Evolutionary conservation across 2,888 invertebrate species (phyloP), one percentile per base, ranked within the genome.

Genomic region (Brassicogethes aeneus): DNA sequence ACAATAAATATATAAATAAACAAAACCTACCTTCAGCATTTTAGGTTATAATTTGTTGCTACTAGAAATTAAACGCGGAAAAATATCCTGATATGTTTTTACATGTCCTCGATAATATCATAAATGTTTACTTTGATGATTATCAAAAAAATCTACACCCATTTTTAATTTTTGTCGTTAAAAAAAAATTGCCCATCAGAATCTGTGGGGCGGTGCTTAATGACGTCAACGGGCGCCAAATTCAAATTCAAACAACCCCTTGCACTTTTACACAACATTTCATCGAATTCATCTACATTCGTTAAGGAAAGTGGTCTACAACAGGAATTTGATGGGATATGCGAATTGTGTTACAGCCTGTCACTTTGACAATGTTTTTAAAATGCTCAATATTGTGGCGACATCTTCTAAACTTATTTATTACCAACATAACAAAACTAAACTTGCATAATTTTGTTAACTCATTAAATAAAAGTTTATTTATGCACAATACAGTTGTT

Each of bases 11-110:
- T 32, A 32, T 12, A 12, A 12, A 32, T 13, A 33, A 33, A 67
- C 70, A 51, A 54, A 53, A 37, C 15, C 43, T 52, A 57, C 57
- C 54, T 58, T 60, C 39, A 57, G 46, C 58, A 59, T 59, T 47
- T 55, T 52, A 43, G 47, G 55, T 32, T 32, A 32, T 32, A 32
- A 16, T 15, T 13, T 7, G 33, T 3, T 8, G 12, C 5, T 13
- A 33, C 35, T 35, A 16, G n/a, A n/a, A 32, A 32, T 32, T 10
- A 32, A 32, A 32, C 5, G 8, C 5, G 10, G 5, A 12, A 32
- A 32, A 32, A 15, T 29, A 30, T 17, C 23, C n/a, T 34, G 34
- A 16, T 31, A 15, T 40, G 23, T 40, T 17, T 30, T 36, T 40
- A 29, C 35, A 32, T 37, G 34, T 31, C 37, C 43, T 37, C 40